These are phyloP conservation scores for Leuciscus idus DNA, from an alignment of 2,113 vertebrate genomes.

Conservation along the genomic window DNA sequence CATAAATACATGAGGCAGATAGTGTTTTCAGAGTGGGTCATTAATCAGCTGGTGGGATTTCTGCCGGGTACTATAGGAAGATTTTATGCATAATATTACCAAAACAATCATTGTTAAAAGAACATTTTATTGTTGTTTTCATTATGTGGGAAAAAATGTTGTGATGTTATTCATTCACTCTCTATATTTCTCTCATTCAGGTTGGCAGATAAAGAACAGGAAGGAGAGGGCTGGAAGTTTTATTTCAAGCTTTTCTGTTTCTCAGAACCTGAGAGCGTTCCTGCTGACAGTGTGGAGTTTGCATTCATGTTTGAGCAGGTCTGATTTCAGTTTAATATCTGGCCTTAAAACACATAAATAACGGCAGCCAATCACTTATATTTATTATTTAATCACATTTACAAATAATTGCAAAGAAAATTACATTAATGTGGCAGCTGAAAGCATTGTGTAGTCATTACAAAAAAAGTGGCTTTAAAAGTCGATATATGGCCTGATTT, in stretches of 20 bases:
- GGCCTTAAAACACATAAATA: neutral
- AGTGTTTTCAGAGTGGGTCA: neutral
- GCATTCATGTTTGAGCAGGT: constrained; percentile 99
- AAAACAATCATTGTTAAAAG: neutral
- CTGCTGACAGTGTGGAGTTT: constrained; percentile 94
- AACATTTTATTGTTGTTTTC: neutral
- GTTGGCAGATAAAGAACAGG: constrained; percentile 79
- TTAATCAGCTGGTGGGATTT: neutral
- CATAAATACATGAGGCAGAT: neutral
- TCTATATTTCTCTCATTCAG: constrained; percentile 67
- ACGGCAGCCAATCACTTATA: neutral
- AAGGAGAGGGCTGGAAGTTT: constrained; percentile 85
- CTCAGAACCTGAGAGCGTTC: constrained; percentile 89
- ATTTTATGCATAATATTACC: neutral
- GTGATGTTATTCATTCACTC: neutral
- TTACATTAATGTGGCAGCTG: neutral
- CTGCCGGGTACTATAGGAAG: neutral
- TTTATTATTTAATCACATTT: neutral
- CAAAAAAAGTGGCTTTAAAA: neutral
- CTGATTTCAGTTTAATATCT: neutral
- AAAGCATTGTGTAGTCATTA: neutral
- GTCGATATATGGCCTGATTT: neutral
- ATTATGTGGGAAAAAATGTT: neutral
- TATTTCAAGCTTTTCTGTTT: constrained; percentile 99
- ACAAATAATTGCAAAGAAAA: neutral